Conservation (phyloP, 2,888 invertebrate species). For the Acanthosepion pharaonis region DNA sequence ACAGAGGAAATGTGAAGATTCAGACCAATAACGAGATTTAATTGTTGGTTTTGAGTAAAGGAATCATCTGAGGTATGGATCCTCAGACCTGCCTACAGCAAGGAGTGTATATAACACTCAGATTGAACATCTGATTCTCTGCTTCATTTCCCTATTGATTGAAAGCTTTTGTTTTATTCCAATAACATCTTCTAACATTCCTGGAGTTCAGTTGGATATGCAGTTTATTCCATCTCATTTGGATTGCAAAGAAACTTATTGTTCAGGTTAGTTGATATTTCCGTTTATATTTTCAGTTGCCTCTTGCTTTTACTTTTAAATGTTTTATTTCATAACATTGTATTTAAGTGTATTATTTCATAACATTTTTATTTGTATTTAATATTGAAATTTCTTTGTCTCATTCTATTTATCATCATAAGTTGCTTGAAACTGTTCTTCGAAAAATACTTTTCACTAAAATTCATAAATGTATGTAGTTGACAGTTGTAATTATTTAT, state of each 20-base stretch:
- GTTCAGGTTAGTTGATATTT: background rate
- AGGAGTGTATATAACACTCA: background rate
- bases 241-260: background rate
- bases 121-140: background rate
- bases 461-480: too few species aligned
- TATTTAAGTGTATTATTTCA: too few species aligned
- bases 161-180: background rate
- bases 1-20: background rate
- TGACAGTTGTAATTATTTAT: too few species aligned
- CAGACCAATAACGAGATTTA: background rate
- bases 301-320: background rate
- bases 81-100: background rate
- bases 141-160: background rate
- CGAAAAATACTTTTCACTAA: too few species aligned
- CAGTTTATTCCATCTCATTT: background rate
- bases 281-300: background rate
- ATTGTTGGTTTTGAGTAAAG: background rate
- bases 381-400: too few species aligned
- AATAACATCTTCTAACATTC: background rate
- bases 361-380: too few species aligned
- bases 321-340: too few species aligned
- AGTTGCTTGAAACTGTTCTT: too few species aligned
- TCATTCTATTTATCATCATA: too few species aligned
- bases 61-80: background rate
- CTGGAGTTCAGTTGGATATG: background rate